Evolutionary conservation across 2,113 vertebrate species (phyloP).

Genomic region (Spea multiplicata): DNA sequence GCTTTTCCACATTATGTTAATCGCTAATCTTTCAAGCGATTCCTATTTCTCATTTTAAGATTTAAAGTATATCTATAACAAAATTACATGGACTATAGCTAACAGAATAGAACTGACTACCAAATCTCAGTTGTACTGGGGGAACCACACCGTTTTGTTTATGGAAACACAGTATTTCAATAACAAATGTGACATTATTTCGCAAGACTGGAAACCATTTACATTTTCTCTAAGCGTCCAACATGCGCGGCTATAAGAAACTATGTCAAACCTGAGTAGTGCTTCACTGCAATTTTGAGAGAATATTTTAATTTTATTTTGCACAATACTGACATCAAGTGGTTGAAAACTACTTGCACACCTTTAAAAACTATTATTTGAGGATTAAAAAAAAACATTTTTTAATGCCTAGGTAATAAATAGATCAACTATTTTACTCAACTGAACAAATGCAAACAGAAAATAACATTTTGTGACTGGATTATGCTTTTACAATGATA

Average conservation of each 20-base stretch:
- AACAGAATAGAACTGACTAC: constrained; percentile 23
- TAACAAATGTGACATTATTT: constrained; percentile 34
- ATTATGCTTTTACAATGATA: too few relatives aligned
- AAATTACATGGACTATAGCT: constrained; percentile 32
- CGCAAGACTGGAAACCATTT: constrained; percentile 38
- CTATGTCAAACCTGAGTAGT: too few relatives aligned
- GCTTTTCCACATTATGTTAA: constrained; percentile 47
- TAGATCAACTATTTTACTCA: too few relatives aligned
- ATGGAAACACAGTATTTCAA: constrained; percentile 27
- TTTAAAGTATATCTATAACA: constrained; percentile 36
- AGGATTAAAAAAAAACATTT: too few relatives aligned
- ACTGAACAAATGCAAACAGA: too few relatives aligned
- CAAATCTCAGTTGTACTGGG: constrained; percentile 22
- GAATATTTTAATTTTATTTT: neutral
- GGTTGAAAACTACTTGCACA: neutral
- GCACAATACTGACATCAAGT: constrained; percentile 41
- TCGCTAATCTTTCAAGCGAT: constrained; percentile 41
- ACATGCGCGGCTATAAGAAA: constrained; percentile 11
- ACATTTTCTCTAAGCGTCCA: constrained; percentile 11
- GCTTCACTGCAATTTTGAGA: too few relatives aligned
- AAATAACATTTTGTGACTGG: too few relatives aligned
- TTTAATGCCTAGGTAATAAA: too few relatives aligned
- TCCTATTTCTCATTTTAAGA: constrained; percentile 31
- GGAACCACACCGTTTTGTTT: constrained; percentile 23
- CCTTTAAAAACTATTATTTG: too few relatives aligned